A percentile compares a stretch with the other conserved stretches of the same genome.
Evolutionary conservation across 2,797 vertebrate species (phyloP).

Genomic region (Intellagama lesueurii): DNA sequence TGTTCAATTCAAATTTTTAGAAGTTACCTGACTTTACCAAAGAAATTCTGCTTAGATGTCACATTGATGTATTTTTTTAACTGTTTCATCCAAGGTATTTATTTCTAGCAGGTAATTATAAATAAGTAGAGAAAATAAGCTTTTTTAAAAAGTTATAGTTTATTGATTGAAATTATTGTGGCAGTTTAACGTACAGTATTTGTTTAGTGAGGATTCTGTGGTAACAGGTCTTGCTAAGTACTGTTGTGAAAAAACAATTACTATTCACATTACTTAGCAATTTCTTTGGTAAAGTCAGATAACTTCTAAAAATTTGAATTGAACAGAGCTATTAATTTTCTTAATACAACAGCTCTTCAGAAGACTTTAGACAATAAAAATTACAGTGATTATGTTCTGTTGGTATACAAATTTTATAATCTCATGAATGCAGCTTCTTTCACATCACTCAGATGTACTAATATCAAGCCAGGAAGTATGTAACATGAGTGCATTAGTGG

Average conservation of each 20-base stretch:
- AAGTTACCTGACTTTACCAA: not conserved
- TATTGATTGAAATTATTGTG: accelerated
- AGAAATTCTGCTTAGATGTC: not conserved
- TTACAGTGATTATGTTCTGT: not conserved
- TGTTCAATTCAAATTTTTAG: not conserved
- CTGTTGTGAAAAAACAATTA: not conserved
- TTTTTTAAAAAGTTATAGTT: not conserved
- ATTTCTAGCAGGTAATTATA: not conserved
- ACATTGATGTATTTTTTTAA: not conserved
- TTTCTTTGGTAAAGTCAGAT: not conserved
- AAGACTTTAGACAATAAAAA: not conserved
- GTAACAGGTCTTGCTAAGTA: not conserved
- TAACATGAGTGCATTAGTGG: not conserved
- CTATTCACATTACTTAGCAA: not conserved
- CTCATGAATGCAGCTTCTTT: not conserved
- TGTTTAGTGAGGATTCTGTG: not conserved
- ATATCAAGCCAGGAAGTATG: constrained; percentile 39
- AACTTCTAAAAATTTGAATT: not conserved
- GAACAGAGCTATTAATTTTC: constrained; percentile 25
- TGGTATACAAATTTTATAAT: not conserved
- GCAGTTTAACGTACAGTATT: not conserved
- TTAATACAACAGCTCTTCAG: constrained; percentile 38
- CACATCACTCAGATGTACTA: not conserved
- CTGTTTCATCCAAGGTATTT: constrained; percentile 15
- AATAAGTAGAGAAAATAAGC: not conserved